Conservation (phyloP, 2,797 vertebrate species). For the Onychomys arenicola region DNA sequence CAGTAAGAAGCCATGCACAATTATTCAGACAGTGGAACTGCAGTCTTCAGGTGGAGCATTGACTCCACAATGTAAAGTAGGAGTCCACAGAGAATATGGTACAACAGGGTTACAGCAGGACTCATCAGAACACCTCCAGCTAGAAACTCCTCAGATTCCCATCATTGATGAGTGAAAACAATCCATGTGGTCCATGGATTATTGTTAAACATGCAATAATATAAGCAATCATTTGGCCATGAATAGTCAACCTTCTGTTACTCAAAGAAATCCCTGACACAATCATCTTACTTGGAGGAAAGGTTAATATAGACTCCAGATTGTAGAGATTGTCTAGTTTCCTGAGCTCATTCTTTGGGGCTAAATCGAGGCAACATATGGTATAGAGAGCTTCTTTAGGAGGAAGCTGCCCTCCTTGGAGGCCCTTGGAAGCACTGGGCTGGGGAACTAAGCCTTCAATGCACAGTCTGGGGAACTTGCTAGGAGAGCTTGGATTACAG, state of each 20-base stretch:
- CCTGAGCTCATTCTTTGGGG: neutral
- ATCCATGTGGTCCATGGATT: neutral
- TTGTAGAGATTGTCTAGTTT: neutral
- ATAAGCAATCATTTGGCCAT: rapidly evolving
- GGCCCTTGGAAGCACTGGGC: neutral
- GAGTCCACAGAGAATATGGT: neutral
- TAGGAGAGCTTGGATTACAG: neutral
- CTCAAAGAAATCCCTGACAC: neutral
- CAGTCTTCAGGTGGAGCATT: rapidly evolving
- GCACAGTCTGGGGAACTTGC: neutral
- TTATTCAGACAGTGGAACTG: neutral
- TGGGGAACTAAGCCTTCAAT: neutral
- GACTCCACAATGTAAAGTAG: neutral
- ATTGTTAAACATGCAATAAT: neutral
- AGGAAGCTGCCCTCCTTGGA: neutral
- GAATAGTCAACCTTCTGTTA: neutral
- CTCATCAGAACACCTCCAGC: neutral
- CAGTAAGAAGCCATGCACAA: no score
- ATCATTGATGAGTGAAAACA: neutral
- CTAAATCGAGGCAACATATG: neutral
- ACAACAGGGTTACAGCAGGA: no score
- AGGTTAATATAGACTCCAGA: neutral
- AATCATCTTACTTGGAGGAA: neutral
- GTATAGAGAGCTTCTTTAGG: neutral
- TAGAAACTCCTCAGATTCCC: neutral